A percentile compares a stretch with the other conserved stretches of the same genome.
Conservation (phyloP, 1,140 invertebrate genomes). For the Brachionus rubens region DNA sequence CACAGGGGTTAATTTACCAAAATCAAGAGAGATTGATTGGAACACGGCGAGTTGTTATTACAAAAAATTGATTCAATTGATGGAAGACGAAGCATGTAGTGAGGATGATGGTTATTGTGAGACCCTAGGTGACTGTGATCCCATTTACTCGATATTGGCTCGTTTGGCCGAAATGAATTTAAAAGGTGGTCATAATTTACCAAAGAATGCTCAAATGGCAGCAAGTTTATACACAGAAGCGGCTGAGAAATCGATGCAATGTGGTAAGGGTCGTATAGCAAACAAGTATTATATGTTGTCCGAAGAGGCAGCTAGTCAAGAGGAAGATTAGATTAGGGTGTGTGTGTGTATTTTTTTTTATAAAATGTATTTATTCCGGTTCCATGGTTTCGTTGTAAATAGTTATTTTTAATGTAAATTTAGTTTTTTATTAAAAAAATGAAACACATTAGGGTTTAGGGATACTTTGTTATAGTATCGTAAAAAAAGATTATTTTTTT, state of each 20-base stretch:
- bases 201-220: slow-evolving; percentile 58
- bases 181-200: slow-evolving; percentile 60
- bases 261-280: slow-evolving; percentile 63
- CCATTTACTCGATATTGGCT: slow-evolving; percentile 60
- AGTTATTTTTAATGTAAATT: too few species aligned
- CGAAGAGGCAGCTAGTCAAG: slow-evolving; percentile 57
- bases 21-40: background rate
- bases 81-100: slow-evolving; percentile 60
- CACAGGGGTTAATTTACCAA: slow-evolving; percentile 59
- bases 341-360: too few species aligned
- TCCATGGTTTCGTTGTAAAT: too few species aligned
- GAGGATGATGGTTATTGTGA: slow-evolving; percentile 59
- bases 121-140: slow-evolving; percentile 53
- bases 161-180: slow-evolving; percentile 63
- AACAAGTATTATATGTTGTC: slow-evolving; percentile 64
- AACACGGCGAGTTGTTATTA: slow-evolving; percentile 23
- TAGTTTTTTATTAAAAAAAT: too few species aligned
- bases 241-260: slow-evolving; percentile 62
- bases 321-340: background rate
- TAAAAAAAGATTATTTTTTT: background rate
- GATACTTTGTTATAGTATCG: background rate
- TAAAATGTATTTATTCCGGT: too few species aligned
- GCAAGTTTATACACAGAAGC: slow-evolving; percentile 63
- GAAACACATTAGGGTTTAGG: background rate
- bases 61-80: slow-evolving; percentile 60